Conservation (phyloP, 2,113 vertebrate genomes). For the Nicator chloris region DNA sequence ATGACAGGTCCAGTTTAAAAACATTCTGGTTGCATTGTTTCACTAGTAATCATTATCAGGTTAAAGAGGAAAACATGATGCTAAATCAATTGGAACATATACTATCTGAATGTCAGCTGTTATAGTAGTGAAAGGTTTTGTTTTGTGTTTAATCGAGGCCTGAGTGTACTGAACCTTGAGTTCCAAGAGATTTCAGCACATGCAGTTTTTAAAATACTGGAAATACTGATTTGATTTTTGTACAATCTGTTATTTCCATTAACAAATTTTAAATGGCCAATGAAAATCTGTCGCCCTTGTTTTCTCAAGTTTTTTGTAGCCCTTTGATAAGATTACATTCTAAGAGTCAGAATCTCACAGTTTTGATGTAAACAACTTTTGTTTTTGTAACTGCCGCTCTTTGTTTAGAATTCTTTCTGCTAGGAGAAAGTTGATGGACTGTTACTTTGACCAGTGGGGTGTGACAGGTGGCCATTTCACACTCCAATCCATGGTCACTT, state of each 20-base stretch:
- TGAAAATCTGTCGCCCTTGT: no score
- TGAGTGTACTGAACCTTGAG: neutral
- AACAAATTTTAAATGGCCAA: neutral
- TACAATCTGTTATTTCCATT: neutral
- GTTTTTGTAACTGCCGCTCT: no score
- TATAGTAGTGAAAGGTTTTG: neutral
- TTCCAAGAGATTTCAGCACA: neutral
- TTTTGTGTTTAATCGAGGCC: neutral
- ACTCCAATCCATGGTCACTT: no score
- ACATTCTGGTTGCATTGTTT: neutral
- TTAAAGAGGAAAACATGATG: neutral
- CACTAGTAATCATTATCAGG: neutral
- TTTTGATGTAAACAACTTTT: no score
- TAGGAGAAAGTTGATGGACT: no score
- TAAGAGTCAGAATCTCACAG: no score
- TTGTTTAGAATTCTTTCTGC: no score
- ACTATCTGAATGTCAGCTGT: neutral
- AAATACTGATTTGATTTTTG: neutral
- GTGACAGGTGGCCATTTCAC: no score
- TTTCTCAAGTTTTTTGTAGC: no score
- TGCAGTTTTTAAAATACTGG: neutral
- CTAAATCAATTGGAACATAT: neutral
- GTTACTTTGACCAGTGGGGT: no score
- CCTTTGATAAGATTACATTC: no score
- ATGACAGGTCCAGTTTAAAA: neutral